Percentiles rank a stretch among this genome's conserved stretches.
Conservation (phyloP, 2,888 invertebrate genomes). For the Eudemis profundana region DNA sequence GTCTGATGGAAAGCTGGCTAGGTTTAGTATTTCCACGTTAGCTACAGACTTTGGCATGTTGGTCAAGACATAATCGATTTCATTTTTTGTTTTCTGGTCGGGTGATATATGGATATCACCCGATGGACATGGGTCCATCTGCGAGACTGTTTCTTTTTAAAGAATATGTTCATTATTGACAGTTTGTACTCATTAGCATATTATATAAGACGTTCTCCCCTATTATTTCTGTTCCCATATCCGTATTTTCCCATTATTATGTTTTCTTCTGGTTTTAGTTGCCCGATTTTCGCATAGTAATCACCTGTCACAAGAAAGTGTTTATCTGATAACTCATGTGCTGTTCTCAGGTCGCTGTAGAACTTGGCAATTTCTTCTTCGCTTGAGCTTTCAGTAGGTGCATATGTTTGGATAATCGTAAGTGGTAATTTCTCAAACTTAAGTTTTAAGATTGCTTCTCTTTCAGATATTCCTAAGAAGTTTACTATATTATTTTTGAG, state of each 20-base stretch:
- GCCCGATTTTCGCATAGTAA: slow-evolving; percentile 41
- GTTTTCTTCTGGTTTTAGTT: slow-evolving; percentile 31
- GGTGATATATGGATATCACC: too few species aligned
- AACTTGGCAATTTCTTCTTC: slow-evolving; percentile 40
- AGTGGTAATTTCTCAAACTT: slow-evolving; percentile 15
- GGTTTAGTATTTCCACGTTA: too few species aligned
- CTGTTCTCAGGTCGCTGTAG: slow-evolving; percentile 33
- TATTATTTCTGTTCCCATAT: slow-evolving; percentile 44
- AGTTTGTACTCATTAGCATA: slow-evolving; percentile 47
- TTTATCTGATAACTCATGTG: slow-evolving; percentile 22
- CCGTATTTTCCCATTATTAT: slow-evolving; percentile 42
- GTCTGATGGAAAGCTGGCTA: too few species aligned
- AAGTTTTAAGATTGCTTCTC: slow-evolving; percentile 5
- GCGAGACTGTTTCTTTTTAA: slow-evolving; percentile 1
- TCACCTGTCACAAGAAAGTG: background rate
- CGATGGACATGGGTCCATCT: slow-evolving; percentile 13
- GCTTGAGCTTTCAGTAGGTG: slow-evolving; percentile 37
- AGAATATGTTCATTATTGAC: slow-evolving; percentile 46
- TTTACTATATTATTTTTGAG: slow-evolving; percentile 29
- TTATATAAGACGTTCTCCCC: slow-evolving; percentile 46
- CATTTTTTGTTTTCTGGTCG: slow-evolving; percentile 33
- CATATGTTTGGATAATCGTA: slow-evolving; percentile 35
- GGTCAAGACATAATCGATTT: slow-evolving; percentile 46
- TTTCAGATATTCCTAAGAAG: slow-evolving; percentile 34
- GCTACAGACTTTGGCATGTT: too few species aligned